A percentile compares a stretch with the other conserved stretches of the same genome.
Evolutionary conservation across 2,888 invertebrate species (phyloP).

Genomic region (Matsumyia berberina): DNA sequence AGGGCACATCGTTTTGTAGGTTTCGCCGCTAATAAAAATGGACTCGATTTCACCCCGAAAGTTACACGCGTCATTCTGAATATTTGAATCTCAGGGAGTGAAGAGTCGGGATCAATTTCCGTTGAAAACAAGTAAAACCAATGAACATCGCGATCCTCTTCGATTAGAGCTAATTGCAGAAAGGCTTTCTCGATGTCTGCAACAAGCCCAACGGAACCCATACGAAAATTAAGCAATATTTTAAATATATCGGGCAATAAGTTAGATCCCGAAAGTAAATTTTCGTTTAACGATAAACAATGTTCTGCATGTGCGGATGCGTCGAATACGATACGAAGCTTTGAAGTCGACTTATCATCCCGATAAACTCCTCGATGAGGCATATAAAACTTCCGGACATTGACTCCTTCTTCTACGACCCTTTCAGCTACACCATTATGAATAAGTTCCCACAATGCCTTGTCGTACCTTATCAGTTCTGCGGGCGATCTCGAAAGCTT

Average conservation of each 20-base stretch:
- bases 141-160: slow-evolving; percentile 32
- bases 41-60: slow-evolving; percentile 35
- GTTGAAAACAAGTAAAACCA: slow-evolving; percentile 31
- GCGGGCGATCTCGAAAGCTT: too few species aligned
- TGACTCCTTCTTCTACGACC: too few species aligned
- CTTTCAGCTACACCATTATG: too few species aligned
- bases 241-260: slow-evolving; percentile 11
- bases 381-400: too few species aligned
- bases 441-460: too few species aligned
- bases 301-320: background rate
- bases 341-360: too few species aligned
- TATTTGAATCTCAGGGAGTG: slow-evolving; percentile 5
- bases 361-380: too few species aligned
- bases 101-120: background rate
- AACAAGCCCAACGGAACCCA: background rate
- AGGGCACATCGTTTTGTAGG: background rate
- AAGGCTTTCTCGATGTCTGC: background rate
- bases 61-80: slow-evolving; percentile 19
- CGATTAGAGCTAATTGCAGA: background rate
- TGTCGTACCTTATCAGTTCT: too few species aligned
- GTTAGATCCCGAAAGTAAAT: background rate
- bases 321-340: background rate
- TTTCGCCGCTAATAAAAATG: slow-evolving; percentile 10
- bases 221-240: slow-evolving; percentile 17
- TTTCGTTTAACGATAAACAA: background rate